Base-by-base conservation (phyloP, 2,888 invertebrate genomes). In the Scrobipalpa costella region DNA sequence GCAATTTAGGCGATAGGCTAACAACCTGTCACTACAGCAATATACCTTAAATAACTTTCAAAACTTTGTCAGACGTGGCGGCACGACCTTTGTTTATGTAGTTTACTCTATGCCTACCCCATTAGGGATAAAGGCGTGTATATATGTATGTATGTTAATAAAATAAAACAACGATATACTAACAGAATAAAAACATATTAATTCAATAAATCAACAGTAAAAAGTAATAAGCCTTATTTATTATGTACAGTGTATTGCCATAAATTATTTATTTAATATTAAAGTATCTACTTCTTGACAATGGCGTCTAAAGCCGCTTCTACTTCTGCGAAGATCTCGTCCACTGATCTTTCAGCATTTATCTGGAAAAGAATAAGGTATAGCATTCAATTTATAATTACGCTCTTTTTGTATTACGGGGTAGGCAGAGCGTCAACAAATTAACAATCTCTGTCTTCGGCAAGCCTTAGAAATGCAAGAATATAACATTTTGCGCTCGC, bases 271-370 rank as follows among this genome's bases (percentile, higher is more conserved):
- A 55, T 3, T 50, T 9, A 19, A 13, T n/a, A 15, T 7, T 36
- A 13, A 8, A n/a, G n/a, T 9, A 9, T 50, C 61, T 52, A 63
- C 34, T 47, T 49, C 8, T 36, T 73, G 44, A 86, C 69, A 64
- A 85, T 69, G 40, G 80, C 84, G 74, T 94, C 93, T 63, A 94
- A 80, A 66, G 85, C 86, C 38, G 76, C 74, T 64, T 85, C 82
- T 17, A 95, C 95, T 77, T 96, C 94, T 1, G 77, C 82, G 77
- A 96, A 97, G 71, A 97, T 95, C 13, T 92, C 94, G 57, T 96
- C 95, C 0, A 95, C 93, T 15, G 86, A 76, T 58, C 94, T 93
- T 81, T 96, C 95, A 2, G 96, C 96, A 73, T 94, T 92, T 69
- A 97, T 94, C 95, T 96, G 81, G 19, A 90, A 87, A 36, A 34